Conservation (phyloP, 2,888 invertebrate genomes). For the Lithophane socia region DNA sequence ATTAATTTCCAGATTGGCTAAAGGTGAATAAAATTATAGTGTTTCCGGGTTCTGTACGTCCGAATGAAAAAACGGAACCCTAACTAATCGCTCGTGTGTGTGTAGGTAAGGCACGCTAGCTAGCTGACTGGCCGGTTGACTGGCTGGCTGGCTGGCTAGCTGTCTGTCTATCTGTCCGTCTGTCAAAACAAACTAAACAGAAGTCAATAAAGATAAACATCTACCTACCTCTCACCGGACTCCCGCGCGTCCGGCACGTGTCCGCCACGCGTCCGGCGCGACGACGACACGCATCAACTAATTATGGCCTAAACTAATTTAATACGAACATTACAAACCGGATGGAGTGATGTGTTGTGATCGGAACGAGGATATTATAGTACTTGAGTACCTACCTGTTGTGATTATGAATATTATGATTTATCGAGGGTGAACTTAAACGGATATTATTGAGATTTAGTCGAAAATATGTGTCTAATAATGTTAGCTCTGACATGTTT, state of each 20-base stretch:
- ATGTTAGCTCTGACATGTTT: neutral
- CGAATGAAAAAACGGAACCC: too few relatives aligned
- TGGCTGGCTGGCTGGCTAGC: too few relatives aligned
- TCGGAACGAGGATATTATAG: slow-evolving; percentile 12
- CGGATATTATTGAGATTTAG: slow-evolving; percentile 14
- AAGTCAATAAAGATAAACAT: slow-evolving; percentile 64
- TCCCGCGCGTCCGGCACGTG: slow-evolving; percentile 54
- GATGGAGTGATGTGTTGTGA: slow-evolving; percentile 51
- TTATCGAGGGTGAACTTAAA: slow-evolving; percentile 16
- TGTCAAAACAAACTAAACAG: slow-evolving; percentile 23
- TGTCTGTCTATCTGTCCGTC: too few relatives aligned
- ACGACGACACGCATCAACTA: slow-evolving; percentile 59
- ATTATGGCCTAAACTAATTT: slow-evolving; percentile 54
- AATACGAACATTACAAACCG: slow-evolving; percentile 50
- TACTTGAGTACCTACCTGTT: slow-evolving; percentile 43
- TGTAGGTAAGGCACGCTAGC: too few relatives aligned
- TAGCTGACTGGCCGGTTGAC: too few relatives aligned
- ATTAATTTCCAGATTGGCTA: neutral
- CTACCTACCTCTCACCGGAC: slow-evolving; percentile 39
- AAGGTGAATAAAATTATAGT: neutral
- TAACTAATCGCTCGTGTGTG: too few relatives aligned
- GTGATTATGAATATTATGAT: slow-evolving; percentile 24
- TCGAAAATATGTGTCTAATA: neutral
- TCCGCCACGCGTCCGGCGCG: slow-evolving; percentile 62
- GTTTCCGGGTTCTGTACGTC: neutral